A percentile compares a stretch with the other conserved stretches of the same genome.
These are phyloP conservation scores for Cerastis leucographa DNA, from an alignment of 2,888 invertebrate genomes.

Conservation along the genomic window DNA sequence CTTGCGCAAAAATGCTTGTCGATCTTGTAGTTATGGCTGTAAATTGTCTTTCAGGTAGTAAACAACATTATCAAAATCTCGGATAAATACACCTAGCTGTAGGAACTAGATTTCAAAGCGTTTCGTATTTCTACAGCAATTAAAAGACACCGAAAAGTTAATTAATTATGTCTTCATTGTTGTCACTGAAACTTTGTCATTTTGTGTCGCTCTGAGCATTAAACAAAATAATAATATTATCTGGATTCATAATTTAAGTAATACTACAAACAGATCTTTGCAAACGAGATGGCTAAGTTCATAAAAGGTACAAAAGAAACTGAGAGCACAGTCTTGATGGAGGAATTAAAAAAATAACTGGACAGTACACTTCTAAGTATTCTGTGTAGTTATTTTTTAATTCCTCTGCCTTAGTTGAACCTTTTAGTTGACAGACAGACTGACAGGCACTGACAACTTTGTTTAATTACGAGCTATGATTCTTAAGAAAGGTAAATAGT, in stretches of 20 bases:
- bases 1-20: not conserved
- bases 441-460: conserved; percentile 19
- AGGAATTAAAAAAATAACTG: conserved; percentile 22
- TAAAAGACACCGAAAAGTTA: not conserved
- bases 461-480: conserved; percentile 17
- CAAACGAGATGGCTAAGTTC: conserved; percentile 13
- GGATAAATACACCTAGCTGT: no score
- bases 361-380: conserved; percentile 22
- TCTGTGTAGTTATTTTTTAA: no score
- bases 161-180: no score
- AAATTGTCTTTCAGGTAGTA: not conserved
- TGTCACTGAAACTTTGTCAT: not conserved
- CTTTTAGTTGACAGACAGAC: no score
- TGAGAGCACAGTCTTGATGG: conserved; percentile 13
- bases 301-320: conserved; percentile 27
- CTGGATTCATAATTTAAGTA: not conserved
- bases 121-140: not conserved
- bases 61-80: no score
- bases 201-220: not conserved
- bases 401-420: no score
- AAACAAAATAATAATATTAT: not conserved
- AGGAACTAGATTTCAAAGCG: not conserved
- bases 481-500: conserved; percentile 4
- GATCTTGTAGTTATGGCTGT: not conserved
- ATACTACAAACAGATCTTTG: conserved; percentile 5